A percentile compares a stretch with the other conserved stretches of the same genome.
phyloP scores from a whole-genome alignment of 2,113 vertebrate species.

The Sinocyclocheilus maitianheensis region DNA sequence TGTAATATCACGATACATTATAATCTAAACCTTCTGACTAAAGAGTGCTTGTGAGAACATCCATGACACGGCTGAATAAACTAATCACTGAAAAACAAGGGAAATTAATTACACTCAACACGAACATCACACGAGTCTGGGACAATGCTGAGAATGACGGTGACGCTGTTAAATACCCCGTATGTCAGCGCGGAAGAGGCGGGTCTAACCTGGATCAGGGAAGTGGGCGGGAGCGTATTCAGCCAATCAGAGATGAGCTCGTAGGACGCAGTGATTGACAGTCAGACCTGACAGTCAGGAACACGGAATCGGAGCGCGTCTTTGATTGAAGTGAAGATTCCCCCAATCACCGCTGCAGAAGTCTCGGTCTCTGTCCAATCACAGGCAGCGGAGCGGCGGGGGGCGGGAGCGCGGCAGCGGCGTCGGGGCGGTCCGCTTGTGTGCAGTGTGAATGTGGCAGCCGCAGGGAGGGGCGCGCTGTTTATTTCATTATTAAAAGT shows the following conservation, averaged over 20 bases:
- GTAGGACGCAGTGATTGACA: slow-evolving; percentile 54
- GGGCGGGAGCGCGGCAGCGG: slow-evolving; percentile 60
- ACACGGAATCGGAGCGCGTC: neutral
- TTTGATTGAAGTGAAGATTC: neutral
- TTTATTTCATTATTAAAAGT: slow-evolving; percentile 50
- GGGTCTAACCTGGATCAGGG: slow-evolving; percentile 26
- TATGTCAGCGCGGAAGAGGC: slow-evolving; percentile 17
- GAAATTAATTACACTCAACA: neutral
- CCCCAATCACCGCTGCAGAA: slow-evolving; percentile 58
- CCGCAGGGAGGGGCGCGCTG: slow-evolving; percentile 72
- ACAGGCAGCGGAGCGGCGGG: neutral
- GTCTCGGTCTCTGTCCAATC: slow-evolving; percentile 56
- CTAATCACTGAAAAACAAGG: neutral
- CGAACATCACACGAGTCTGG: neutral
- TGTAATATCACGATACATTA: neutral
- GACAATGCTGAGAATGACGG: neutral
- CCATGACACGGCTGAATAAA: neutral
- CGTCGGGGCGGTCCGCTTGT: slow-evolving; percentile 71
- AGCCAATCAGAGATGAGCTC: slow-evolving; percentile 38
- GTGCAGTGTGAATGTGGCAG: slow-evolving; percentile 78
- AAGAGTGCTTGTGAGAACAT: neutral
- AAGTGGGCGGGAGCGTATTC: slow-evolving; percentile 16
- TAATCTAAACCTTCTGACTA: neutral
- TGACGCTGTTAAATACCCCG: slow-evolving; percentile 6
- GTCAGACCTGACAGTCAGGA: slow-evolving; percentile 12